Base-by-base conservation (phyloP, 2,113 vertebrate species). In the Drymodes brunneopygia region DNA sequence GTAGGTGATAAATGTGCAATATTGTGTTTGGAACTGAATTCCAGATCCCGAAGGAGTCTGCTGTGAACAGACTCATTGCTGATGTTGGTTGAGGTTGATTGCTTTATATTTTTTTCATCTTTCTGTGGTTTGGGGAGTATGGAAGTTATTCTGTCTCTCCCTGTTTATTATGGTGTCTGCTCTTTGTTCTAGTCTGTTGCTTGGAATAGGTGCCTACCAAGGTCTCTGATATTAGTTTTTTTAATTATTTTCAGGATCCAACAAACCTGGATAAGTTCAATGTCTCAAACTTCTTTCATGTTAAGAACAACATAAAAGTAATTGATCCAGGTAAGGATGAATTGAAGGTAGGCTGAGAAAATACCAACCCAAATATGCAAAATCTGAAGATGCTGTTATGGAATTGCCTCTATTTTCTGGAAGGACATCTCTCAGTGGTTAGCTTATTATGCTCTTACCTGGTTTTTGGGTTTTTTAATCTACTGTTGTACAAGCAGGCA, bases 231-330 rank as follows among this genome's bases (percentile, higher is more conserved):
- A 7, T 3, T 58, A 24, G 2, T 0, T 16, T 27, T 81, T 85
- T 11, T 4, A 19, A 48, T 72, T 66, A 19, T 95, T 92, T 62
- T 7, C 70, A 99, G 99, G 99, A 99, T 91, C 99, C 99, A 19
- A 99, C 99, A 91, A 98, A 99, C 95, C 88, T 99, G 98, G 99
- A 99, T 97, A 99, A 99, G 94, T 99, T 99, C 97, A 99, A 99
- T 4, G 98, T 99, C 35, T 99, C 99, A 12, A 97, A 98, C 97
- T 99, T 99, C 94, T 99, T 98, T 93, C 99, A 99, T 11, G 99
- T 99, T 11, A 99, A 99, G 94, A 99, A 99, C 97, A 99, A 99
- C 93, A 80, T 99, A 94, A 99, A 99, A 94, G 97, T 99, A 48
- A 88, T 98, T 66, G 99, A 99, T 94, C 99, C 99, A 90, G 99